Percentiles rank a stretch among this genome's conserved stretches.
Evolutionary conservation across 1,140 invertebrate species (phyloP).

Genomic region (Brachionus manjavacas): DNA sequence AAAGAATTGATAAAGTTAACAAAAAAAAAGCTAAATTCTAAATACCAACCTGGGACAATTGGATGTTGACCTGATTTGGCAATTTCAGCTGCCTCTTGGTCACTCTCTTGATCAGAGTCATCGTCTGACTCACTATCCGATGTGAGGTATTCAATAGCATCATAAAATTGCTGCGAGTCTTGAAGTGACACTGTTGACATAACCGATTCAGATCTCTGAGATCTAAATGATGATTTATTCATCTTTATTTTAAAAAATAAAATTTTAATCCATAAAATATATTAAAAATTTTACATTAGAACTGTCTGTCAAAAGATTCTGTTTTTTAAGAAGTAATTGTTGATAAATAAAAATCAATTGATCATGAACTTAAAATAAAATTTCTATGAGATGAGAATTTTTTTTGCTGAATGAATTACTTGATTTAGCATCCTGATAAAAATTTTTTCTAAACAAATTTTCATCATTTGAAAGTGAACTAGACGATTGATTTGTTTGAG

Average conservation of each 20-base stretch:
- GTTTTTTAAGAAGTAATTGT: slow-evolving; percentile 27
- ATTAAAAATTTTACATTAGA: slow-evolving; percentile 2
- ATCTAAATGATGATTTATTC: not conserved
- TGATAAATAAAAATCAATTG: slow-evolving; percentile 32
- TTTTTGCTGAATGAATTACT: not conserved
- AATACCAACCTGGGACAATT: not conserved
- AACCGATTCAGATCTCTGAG: slow-evolving; percentile 1
- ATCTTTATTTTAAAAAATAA: not conserved
- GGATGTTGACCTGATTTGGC: not conserved
- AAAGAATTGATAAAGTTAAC: not conserved
- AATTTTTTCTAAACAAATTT: slow-evolving; percentile 8
- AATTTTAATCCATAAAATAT: not conserved
- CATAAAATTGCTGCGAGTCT: slow-evolving; percentile 39
- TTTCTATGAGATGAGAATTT: too few species aligned
- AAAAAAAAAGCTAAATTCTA: not conserved
- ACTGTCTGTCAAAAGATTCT: not conserved
- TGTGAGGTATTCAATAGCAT: slow-evolving; percentile 41
- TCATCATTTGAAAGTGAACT: slow-evolving; percentile 5
- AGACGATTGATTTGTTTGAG: slow-evolving; percentile 2
- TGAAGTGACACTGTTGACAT: slow-evolving; percentile 33
- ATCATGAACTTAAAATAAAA: slow-evolving; percentile 29
- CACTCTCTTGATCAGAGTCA: slow-evolving; percentile 34
- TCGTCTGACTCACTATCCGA: slow-evolving; percentile 38
- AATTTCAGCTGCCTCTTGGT: not conserved
- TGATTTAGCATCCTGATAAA: slow-evolving; percentile 41